Evolutionary conservation across 1,140 invertebrate species (phyloP), one percentile per base, ranked within the genome.

Genomic region (Drosophila saltans): DNA sequence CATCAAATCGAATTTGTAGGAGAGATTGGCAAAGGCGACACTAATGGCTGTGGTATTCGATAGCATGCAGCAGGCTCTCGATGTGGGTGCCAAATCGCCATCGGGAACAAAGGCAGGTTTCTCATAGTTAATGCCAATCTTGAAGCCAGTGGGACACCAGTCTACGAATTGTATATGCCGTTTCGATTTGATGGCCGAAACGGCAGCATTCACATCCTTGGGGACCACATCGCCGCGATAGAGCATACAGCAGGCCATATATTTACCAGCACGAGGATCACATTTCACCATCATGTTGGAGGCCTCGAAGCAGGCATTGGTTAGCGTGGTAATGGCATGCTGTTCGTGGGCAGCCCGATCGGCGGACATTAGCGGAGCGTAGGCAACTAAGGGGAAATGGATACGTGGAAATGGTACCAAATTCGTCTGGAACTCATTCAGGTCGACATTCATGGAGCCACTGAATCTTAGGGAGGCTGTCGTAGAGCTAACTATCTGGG

Each of bases 1-100:
- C 96, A 97, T 96, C 70, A 96, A 92, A 92, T 97, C 96, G 86
- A 97, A 97, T 92, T 97, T 97, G 92, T 96, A 94, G 89, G 96
- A 94, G 16, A 96, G 93, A 72, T 95, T 94, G 57, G 94, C 94
- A 94, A 96, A 97, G 24, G 96, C 96, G 88, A 96, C 96, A 9
- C 95, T 95, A 61, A 97, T 96, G 77, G 96, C 96, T 0, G 96
- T 97, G 16, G 96, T 97, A 92, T 96, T 96, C 90, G 95, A 95
- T 62, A 96, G 92, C 96, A 96, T 96, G 84, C 95, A 96, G n/a
- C 95, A 95, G 41, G 96, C 96, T 59, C 95, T 93, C 77, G 93
- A 93, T 40, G 94, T 93, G 60, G 94, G 94, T 55, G 95, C 96
- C 72, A 96, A 91, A 92, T 97, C 96, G 1, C 96, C 96, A 26